These are phyloP conservation scores for Rhinolophus ferrumequinum DNA, from an alignment of 2,113 vertebrate species.

Conservation along the genomic window DNA sequence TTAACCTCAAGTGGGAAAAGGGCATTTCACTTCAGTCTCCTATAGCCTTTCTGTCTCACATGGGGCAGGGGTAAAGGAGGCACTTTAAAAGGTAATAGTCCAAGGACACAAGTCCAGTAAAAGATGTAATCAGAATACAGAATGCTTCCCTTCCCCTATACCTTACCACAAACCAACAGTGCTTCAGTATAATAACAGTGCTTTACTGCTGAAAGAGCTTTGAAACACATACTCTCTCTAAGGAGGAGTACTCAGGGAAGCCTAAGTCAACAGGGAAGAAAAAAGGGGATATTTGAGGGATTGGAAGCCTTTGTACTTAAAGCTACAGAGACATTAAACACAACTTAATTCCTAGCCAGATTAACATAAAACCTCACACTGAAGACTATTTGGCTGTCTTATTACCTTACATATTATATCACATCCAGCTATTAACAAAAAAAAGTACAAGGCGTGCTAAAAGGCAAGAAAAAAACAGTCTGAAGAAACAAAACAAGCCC, in stretches of 20 bases:
- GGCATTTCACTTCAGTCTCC: neutral
- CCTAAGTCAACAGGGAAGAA: neutral
- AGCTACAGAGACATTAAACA: neutral
- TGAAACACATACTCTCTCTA: neutral
- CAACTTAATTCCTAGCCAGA: neutral
- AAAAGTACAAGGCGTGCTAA: neutral
- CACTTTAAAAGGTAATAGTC: neutral
- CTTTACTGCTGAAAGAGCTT: neutral
- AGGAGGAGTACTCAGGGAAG: neutral
- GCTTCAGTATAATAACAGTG: neutral
- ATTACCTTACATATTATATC: neutral
- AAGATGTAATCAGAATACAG: neutral
- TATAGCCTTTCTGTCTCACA: neutral
- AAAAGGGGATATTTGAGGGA: neutral
- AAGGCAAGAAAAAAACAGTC: neutral
- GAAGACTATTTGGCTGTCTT: neutral
- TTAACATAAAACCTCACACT: neutral
- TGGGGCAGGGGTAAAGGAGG: too few species aligned
- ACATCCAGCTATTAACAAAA: neutral
- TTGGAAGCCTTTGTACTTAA: neutral
- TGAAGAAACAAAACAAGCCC: neutral
- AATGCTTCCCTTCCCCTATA: neutral
- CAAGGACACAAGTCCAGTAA: neutral
- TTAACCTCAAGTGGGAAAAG: neutral
- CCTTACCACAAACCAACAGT: neutral